Evolutionary conservation across 2,888 invertebrate genomes (phyloP), one percentile per base, ranked within the genome.

Genomic region (Erebia epiphron): DNA sequence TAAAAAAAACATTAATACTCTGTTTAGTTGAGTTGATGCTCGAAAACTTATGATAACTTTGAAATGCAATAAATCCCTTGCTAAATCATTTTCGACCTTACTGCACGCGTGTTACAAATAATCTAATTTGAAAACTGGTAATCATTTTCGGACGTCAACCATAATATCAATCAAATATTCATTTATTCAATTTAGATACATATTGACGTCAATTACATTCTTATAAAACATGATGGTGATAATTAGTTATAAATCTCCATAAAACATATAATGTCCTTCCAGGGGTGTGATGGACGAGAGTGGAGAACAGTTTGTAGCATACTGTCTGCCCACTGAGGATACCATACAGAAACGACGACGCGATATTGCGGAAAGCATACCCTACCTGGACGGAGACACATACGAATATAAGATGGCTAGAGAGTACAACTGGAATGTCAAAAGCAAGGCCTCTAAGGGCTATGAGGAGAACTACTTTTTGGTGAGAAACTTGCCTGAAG

Each of bases 361-460:
- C 57, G 99, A 99, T 82, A 95, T 96, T 65, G 94, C 95, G 0
- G 96, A 96, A 62, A 95, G 94, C 43, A 93, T 97, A 18, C 96
- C 97, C 0, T 98, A 98, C 85, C 95, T 96, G 83, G 98, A 98
- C 60, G 98, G 97, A 1, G 97, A 98, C 77, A 97, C 97, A 68
- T 99, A 99, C 82, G 99, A 99, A 80, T 99, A 99, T 83, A 97
- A 97, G 88, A 97, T 99, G 96, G 98, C 99, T 0, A 95, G 99
- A 75, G 99, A 99, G 85, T 99, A 99, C 87, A 99, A 99, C 86
- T 99, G 99, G 99, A 99, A 99, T 84, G 99, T 99, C 21, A 99
- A 99, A 89, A 99, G 98, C 88, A 99, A 99, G 90, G 96, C 98
- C 0, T 97, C 97, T 0, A 97, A 97, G 85, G 98, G 98, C 52